phyloP scores from a whole-genome alignment of 1,140 invertebrate genomes.

The Ceratosolen fusciceps region DNA sequence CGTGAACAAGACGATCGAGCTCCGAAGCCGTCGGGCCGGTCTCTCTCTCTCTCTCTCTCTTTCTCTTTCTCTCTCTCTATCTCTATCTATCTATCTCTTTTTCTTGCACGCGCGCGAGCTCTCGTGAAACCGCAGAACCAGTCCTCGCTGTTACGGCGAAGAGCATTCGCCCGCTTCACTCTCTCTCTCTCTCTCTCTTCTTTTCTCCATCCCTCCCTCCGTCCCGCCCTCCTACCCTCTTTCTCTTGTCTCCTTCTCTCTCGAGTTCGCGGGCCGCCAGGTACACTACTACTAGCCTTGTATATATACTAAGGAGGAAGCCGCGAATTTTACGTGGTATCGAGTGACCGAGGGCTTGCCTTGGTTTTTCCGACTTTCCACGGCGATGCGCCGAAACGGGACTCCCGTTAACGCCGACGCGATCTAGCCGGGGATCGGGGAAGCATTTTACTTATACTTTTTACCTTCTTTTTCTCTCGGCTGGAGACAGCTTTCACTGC shows the following conservation, averaged over 20 bases:
- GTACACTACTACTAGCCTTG: not conserved
- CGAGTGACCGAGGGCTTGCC: not conserved
- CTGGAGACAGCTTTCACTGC: not conserved
- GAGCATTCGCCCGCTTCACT: constrained; percentile 19
- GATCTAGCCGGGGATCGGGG: not conserved
- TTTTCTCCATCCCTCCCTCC: constrained; percentile 16
- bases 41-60: constrained; percentile 40
- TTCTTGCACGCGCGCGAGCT: constrained; percentile 1
- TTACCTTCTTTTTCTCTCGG: not conserved
- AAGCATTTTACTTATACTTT: not conserved
- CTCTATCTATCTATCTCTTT: constrained; percentile 20
- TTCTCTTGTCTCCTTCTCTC: not conserved
- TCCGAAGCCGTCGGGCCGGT: constrained; percentile 60
- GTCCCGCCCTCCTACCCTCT: not conserved
- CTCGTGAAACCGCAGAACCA: constrained; percentile 62
- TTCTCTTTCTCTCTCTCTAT: constrained; percentile 22
- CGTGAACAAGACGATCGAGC: constrained; percentile 9
- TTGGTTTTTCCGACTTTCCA: constrained; percentile 23
- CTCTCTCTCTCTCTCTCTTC: not conserved
- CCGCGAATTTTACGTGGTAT: not conserved
- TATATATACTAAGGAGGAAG: not conserved
- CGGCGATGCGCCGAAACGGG: not conserved
- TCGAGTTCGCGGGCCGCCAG: constrained; percentile 17
- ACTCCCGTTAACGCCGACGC: not conserved
- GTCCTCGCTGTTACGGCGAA: constrained; percentile 54